These are phyloP conservation scores for Lepus europaeus DNA, from an alignment of 2,113 vertebrate species.

Conservation along the genomic window DNA sequence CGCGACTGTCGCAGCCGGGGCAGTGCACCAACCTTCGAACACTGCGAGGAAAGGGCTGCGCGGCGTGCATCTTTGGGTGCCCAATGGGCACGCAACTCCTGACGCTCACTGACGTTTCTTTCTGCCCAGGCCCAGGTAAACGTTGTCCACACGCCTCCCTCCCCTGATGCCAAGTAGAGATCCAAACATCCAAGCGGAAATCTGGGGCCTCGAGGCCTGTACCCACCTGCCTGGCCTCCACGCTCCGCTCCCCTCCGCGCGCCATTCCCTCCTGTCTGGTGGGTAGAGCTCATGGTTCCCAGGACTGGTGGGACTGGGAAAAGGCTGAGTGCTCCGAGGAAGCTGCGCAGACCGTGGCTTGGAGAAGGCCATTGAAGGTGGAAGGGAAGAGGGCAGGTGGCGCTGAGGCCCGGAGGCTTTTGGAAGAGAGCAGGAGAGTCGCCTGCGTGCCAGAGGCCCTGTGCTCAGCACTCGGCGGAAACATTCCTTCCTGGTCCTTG, in stretches of 20 bases:
- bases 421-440: not conserved
- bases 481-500: too few relatives aligned
- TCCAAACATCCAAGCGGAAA: fast-evolving
- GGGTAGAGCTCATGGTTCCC: fast-evolving
- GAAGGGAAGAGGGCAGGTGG: not conserved
- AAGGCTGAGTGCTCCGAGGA: not conserved
- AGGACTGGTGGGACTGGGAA: not conserved
- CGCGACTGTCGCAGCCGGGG: not conserved
- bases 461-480: not conserved
- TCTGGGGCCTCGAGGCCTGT: fast-evolving
- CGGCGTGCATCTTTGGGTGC: not conserved
- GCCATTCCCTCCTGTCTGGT: not conserved
- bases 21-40: not conserved
- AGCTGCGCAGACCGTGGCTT: not conserved
- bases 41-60: not conserved
- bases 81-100: not conserved
- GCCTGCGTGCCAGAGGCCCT: fast-evolving
- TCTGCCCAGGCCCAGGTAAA: not conserved
- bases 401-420: fast-evolving
- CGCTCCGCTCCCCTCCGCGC: not conserved
- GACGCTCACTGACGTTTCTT: not conserved
- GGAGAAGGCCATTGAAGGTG: not conserved
- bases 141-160: not conserved
- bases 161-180: not conserved
- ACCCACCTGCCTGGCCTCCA: not conserved